phyloP scores from a whole-genome alignment of 2,888 invertebrate species.

The Standfussiana lucernea region DNA sequence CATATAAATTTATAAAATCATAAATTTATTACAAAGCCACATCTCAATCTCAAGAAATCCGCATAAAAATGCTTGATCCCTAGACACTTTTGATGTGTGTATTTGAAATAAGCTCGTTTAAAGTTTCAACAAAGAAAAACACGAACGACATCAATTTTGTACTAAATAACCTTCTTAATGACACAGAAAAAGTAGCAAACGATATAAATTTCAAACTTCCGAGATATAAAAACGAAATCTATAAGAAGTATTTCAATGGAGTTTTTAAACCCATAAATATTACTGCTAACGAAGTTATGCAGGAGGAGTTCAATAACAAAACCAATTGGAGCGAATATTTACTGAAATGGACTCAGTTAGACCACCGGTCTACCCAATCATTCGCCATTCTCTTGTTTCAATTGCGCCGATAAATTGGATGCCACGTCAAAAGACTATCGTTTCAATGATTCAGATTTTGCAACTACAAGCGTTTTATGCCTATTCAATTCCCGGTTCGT shows the following conservation, averaged over 20 bases:
- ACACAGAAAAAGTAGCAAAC: slow-evolving; percentile 11
- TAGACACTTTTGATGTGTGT: too few relatives aligned
- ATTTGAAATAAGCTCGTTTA: not conserved
- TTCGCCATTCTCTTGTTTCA: slow-evolving; percentile 73
- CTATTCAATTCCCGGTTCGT: slow-evolving; percentile 64
- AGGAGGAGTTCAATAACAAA: slow-evolving; percentile 59
- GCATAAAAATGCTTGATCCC: too few relatives aligned
- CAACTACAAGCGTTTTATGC: slow-evolving; percentile 73
- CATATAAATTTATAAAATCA: too few relatives aligned
- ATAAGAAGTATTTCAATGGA: slow-evolving; percentile 11
- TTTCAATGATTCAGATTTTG: slow-evolving; percentile 76
- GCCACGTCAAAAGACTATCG: slow-evolving; percentile 75
- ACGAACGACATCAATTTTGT: not conserved
- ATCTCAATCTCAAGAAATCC: too few relatives aligned
- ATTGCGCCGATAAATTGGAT: slow-evolving; percentile 76
- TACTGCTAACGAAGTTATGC: slow-evolving; percentile 44
- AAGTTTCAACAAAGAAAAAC: slow-evolving; percentile 3
- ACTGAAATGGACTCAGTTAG: slow-evolving; percentile 66
- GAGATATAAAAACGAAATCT: slow-evolving; percentile 12
- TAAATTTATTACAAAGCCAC: too few relatives aligned
- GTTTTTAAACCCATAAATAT: slow-evolving; percentile 33
- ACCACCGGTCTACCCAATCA: slow-evolving; percentile 72
- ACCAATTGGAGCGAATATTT: slow-evolving; percentile 62
- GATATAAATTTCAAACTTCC: slow-evolving; percentile 5
- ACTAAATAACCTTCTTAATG: not conserved